These are phyloP conservation scores for Stomatorhinus ivindoensis DNA, from an alignment of 2,113 vertebrate genomes.

Conservation along the genomic window DNA sequence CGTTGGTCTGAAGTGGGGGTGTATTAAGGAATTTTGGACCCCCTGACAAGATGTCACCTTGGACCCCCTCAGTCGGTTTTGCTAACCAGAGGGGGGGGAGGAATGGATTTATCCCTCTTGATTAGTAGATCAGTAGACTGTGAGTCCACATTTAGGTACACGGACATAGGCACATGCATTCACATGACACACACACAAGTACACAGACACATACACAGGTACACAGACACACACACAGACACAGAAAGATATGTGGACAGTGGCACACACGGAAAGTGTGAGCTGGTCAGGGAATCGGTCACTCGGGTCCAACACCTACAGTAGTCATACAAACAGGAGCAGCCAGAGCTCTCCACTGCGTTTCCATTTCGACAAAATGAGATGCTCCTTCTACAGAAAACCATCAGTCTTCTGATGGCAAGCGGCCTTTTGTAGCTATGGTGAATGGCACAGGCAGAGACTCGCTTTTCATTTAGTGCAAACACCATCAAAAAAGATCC, in stretches of 20 bases:
- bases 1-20: neutral
- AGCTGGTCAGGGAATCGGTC: neutral
- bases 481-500: neutral
- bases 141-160: neutral
- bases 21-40: neutral
- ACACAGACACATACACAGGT: neutral
- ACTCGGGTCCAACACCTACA: neutral
- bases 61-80: neutral
- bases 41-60: neutral
- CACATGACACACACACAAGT: neutral
- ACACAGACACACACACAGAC: neutral
- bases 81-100: neutral
- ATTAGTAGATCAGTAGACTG: neutral
- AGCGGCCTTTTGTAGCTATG: neutral
- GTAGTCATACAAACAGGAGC: neutral
- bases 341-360: neutral
- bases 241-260: neutral
- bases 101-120: neutral
- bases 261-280: neutral
- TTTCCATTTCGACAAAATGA: constrained; percentile 1
- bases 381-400: neutral
- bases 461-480: neutral
- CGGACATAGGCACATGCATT: neutral
- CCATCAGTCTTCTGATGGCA: neutral
- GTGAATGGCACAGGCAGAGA: neutral